Conservation (phyloP, 1,140 invertebrate genomes). For the Lasaia peninsularis region DNA sequence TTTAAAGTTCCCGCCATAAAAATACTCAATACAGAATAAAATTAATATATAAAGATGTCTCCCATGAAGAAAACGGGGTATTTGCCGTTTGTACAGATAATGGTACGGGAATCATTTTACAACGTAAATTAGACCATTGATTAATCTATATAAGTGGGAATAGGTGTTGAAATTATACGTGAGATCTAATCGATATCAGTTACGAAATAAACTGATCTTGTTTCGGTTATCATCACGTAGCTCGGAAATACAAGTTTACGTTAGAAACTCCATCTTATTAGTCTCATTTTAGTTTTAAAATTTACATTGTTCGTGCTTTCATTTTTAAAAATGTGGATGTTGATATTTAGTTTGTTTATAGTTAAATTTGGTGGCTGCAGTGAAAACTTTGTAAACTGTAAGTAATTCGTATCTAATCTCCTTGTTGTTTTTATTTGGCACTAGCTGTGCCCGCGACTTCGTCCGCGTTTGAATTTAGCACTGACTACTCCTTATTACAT, state of each 20-base stretch:
- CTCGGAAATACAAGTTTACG: not conserved
- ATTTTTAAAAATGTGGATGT: constrained; percentile 20
- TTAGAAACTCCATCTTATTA: not conserved
- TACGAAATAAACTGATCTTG: constrained; percentile 6
- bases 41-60: no score
- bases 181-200: constrained; percentile 13
- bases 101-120: no score
- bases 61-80: no score
- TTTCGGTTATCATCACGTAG: not conserved
- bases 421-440: not conserved
- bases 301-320: not conserved
- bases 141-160: no score
- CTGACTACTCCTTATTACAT: no score
- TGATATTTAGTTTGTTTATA: constrained; percentile 18
- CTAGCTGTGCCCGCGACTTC: no score
- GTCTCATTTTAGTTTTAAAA: not conserved
- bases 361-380: constrained; percentile 23
- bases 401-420: constrained; percentile 31
- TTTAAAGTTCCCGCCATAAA: no score
- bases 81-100: no score
- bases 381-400: constrained; percentile 51
- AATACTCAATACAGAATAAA: no score
- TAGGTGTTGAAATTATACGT: constrained; percentile 10
- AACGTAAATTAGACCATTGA: no score
- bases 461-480: no score